These are phyloP conservation scores for Metallyticus violacea DNA, from an alignment of 2,888 invertebrate species.

Conservation along the genomic window DNA sequence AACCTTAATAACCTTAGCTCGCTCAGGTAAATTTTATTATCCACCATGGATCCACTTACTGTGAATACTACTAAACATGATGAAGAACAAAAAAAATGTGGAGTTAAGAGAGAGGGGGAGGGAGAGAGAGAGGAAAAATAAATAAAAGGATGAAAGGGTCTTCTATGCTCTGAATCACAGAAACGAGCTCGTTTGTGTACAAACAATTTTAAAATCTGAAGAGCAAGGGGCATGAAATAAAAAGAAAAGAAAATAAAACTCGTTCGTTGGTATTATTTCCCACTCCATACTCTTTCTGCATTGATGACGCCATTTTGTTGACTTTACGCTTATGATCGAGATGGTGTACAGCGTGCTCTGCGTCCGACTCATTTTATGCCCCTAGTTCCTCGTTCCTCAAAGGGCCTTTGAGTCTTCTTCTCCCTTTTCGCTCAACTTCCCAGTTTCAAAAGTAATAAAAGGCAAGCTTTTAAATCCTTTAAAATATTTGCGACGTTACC, in stretches of 20 bases:
- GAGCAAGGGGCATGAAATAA: not conserved
- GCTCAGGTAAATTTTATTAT: too few species aligned
- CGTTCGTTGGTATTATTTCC: not conserved
- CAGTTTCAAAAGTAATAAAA: not conserved
- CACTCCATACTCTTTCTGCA: not conserved
- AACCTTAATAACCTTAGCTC: too few species aligned
- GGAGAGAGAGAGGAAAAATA: not conserved
- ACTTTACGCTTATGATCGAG: not conserved
- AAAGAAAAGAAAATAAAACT: not conserved
- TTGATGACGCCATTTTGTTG: not conserved
- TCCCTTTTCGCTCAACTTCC: not conserved
- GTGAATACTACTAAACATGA: too few species aligned
- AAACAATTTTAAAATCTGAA: not conserved
- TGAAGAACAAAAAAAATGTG: too few species aligned
- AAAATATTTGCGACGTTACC: too few species aligned
- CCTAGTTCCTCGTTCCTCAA: not conserved
- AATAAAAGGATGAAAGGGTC: not conserved
- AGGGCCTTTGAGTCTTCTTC: not conserved
- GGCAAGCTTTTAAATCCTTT: not conserved
- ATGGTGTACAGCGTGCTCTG: not conserved
- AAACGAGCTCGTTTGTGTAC: not conserved
- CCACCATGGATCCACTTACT: too few species aligned
- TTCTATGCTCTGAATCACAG: not conserved
- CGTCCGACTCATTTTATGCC: not conserved
- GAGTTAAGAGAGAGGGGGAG: too few species aligned